Conservation (phyloP, 2,888 invertebrate species). For the Drosophila koepferae region DNA sequence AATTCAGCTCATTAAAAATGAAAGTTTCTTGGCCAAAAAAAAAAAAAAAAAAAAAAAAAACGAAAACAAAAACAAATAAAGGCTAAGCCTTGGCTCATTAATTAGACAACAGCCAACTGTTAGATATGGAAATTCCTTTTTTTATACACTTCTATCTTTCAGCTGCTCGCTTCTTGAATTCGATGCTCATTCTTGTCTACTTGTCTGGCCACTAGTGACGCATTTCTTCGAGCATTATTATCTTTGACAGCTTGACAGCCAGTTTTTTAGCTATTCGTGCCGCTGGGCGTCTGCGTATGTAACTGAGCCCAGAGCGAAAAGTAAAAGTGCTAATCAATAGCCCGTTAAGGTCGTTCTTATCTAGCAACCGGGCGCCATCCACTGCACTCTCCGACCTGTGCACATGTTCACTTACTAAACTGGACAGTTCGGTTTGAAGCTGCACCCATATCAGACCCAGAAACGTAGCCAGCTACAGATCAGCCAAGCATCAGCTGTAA, state of each 20-base stretch:
- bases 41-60: constrained; percentile 22
- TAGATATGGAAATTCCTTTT: constrained; percentile 46
- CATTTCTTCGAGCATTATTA: constrained; percentile 35
- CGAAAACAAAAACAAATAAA: constrained; percentile 17
- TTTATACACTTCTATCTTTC: not conserved
- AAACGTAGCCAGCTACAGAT: constrained; percentile 25
- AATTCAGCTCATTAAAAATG: constrained; percentile 73
- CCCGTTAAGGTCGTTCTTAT: constrained; percentile 40
- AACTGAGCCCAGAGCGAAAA: constrained; percentile 22
- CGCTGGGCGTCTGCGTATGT: not conserved
- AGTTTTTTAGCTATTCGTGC: not conserved
- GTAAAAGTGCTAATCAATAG: constrained; percentile 37
- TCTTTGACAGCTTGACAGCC: constrained; percentile 31
- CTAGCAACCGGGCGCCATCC: constrained; percentile 19
- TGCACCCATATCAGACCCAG: constrained; percentile 65
- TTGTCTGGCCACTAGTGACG: constrained; percentile 33
- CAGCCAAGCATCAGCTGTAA: constrained; percentile 41
- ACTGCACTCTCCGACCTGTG: constrained; percentile 16
- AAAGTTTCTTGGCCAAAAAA: constrained; percentile 61
- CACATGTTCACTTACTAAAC: constrained; percentile 34
- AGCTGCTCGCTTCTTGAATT: constrained; percentile 4
- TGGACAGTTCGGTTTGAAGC: constrained; percentile 44
- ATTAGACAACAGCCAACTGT: constrained; percentile 52
- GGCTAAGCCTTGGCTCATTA: constrained; percentile 60
- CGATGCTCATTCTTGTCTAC: constrained; percentile 11